Evolutionary conservation across 2,797 vertebrate genomes (phyloP).

Genomic region (Babyrousa celebensis): DNA sequence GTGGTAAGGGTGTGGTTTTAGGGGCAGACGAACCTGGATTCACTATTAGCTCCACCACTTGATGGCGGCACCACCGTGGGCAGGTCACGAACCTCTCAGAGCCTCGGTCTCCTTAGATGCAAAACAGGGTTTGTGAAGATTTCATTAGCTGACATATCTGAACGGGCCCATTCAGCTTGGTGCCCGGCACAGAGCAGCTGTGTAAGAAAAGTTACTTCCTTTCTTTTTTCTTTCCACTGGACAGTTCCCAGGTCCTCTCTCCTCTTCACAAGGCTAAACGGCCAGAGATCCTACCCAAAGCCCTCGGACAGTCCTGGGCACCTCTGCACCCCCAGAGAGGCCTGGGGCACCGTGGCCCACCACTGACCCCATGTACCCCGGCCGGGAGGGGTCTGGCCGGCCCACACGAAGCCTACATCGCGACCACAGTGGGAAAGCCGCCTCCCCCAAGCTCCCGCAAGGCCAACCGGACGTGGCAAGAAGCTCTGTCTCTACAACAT

Average conservation of each 20-base stretch:
- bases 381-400: not conserved
- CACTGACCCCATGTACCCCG: not conserved
- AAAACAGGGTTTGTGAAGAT: not conserved
- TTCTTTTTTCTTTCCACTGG: not conserved
- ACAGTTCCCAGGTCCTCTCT: not conserved
- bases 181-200: not conserved
- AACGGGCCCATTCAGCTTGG: not conserved
- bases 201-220: not conserved
- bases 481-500: not conserved
- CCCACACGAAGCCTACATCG: not conserved
- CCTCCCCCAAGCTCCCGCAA: accelerated
- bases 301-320: not conserved
- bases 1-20: not conserved
- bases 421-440: not conserved
- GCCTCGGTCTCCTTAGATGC: not conserved
- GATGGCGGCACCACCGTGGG: not conserved
- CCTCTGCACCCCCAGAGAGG: not conserved
- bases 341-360: not conserved
- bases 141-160: not conserved
- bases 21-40: not conserved
- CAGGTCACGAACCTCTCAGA: not conserved
- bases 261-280: not conserved
- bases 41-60: not conserved
- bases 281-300: not conserved
- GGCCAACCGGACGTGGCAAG: not conserved